A percentile compares a stretch with the other conserved stretches of the same genome.
Conservation (phyloP, 2,113 vertebrate species). For the Caracal caracal region DNA sequence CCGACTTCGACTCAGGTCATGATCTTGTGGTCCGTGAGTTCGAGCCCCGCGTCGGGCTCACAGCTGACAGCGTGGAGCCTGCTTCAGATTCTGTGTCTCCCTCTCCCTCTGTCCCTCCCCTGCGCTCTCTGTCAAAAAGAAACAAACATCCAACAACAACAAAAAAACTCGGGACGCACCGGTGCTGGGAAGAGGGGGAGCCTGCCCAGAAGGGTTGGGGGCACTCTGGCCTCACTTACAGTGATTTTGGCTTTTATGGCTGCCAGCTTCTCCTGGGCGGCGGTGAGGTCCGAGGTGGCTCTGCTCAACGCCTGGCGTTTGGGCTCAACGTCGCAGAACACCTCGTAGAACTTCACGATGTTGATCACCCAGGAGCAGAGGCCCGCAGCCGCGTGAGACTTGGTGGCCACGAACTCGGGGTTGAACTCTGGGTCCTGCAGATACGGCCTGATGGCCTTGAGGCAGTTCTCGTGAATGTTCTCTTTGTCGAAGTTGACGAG, state of each 20-base stretch:
- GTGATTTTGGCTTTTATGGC: slow-evolving; percentile 93
- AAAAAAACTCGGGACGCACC: not conserved
- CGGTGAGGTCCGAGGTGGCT: slow-evolving; percentile 91
- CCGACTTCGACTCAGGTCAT: too few species aligned
- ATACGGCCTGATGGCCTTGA: slow-evolving; percentile 94
- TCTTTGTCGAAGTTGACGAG: slow-evolving; percentile 95
- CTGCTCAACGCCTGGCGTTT: slow-evolving; percentile 93
- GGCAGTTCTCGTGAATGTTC: slow-evolving; percentile 94
- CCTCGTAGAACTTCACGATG: slow-evolving; percentile 91
- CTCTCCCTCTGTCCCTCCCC: too few species aligned
- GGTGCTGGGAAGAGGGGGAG: rapidly evolving
- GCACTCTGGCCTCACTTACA: slow-evolving; percentile 85
- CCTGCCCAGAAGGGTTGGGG: rapidly evolving
- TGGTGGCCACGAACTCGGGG: slow-evolving; percentile 92
- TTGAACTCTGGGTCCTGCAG: slow-evolving; percentile 93
- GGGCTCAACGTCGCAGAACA: slow-evolving; percentile 95
- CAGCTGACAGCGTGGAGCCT: too few species aligned
- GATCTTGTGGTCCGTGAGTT: too few species aligned
- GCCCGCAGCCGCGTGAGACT: slow-evolving; percentile 92
- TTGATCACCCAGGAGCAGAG: slow-evolving; percentile 99
- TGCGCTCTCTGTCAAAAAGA: too few species aligned
- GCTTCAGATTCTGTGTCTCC: too few species aligned
- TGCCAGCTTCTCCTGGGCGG: slow-evolving; percentile 93
- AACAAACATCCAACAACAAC: too few species aligned
- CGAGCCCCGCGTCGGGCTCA: too few species aligned